Evolutionary conservation across 1,140 invertebrate species (phyloP).

Genomic region (Acromyrmex heyeri): DNA sequence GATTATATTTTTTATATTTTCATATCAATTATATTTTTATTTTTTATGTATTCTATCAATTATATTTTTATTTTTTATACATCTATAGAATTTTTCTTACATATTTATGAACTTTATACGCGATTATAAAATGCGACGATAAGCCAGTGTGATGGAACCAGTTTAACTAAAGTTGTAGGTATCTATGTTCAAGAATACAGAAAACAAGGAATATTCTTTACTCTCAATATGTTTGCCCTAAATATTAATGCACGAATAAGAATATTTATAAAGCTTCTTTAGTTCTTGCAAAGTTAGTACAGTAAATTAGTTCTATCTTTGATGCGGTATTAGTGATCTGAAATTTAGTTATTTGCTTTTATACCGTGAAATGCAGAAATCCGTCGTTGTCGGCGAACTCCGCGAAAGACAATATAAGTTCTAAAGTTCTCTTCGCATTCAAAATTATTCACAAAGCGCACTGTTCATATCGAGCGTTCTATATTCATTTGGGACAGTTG

Average conservation of each 20-base stretch:
- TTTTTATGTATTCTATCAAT: not conserved
- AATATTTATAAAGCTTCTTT: not conserved
- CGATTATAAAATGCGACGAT: not conserved
- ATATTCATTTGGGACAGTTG: not conserved
- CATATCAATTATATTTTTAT: not conserved
- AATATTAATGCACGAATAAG: constrained; percentile 9
- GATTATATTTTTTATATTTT: too few species aligned
- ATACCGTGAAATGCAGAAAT: constrained; percentile 21
- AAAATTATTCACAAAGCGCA: constrained; percentile 23
- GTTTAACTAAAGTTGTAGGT: not conserved
- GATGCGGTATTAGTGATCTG: constrained; percentile 7
- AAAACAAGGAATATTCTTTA: not conserved
- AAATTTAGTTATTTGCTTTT: constrained; percentile 32
- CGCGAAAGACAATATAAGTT: constrained; percentile 21
- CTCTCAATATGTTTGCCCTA: not conserved
- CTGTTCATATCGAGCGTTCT: not conserved
- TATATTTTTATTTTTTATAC: too few species aligned
- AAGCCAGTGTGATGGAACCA: not conserved
- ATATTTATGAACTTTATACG: not conserved
- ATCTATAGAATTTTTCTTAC: too few species aligned
- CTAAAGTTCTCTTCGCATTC: constrained; percentile 11
- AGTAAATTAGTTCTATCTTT: constrained; percentile 5
- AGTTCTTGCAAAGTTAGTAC: not conserved
- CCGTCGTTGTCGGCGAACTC: constrained; percentile 21
- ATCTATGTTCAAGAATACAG: too few species aligned